Percentiles rank a stretch among this genome's conserved stretches.
Evolutionary conservation across 1,140 invertebrate genomes (phyloP).

Genomic region (Ctenoplectra terminalis): DNA sequence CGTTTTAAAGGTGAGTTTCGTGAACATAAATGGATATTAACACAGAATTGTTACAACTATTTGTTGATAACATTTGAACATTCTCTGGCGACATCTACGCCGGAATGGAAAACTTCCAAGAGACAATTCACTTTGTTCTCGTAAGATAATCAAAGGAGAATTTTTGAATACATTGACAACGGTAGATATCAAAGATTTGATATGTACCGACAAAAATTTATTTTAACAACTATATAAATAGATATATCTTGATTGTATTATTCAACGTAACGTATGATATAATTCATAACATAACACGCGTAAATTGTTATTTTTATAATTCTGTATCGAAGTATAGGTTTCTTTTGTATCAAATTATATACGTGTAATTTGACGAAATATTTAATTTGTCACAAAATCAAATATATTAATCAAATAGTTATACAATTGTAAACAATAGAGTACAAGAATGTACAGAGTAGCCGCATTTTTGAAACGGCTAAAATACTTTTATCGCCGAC

Average conservation of each 20-base stretch:
- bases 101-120: neutral
- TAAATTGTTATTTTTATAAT: neutral
- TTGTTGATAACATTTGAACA: neutral
- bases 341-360: neutral
- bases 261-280: neutral
- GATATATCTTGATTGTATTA: neutral
- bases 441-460: neutral
- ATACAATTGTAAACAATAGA: neutral
- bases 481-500: neutral
- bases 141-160: neutral
- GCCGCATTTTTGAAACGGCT: neutral
- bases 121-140: neutral
- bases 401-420: neutral
- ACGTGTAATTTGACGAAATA: neutral
- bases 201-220: neutral
- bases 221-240: neutral
- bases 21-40: neutral
- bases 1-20: too few relatives aligned
- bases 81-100: conserved; percentile 16
- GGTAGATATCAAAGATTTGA: neutral
- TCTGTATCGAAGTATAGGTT: too few relatives aligned
- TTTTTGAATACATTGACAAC: neutral
- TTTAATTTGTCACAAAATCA: neutral
- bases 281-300: neutral
- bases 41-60: neutral